Evolutionary conservation across 2,888 invertebrate species (phyloP), one percentile per base, ranked within the genome.

Genomic region (Eledona agricola): DNA sequence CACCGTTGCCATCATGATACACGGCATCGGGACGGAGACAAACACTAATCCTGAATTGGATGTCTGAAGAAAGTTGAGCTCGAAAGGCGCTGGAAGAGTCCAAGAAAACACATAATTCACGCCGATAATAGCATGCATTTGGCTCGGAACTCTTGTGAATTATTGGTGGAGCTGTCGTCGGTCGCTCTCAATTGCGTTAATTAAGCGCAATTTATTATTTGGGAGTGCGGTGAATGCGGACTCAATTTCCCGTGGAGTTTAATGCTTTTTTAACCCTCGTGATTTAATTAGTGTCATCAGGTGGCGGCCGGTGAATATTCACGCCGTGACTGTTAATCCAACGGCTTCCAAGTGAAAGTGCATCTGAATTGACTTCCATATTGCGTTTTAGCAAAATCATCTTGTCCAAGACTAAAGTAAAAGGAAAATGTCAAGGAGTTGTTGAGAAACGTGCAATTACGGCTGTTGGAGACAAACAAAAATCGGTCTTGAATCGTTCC

Each of bases 131-230:
- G 57, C 40, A 34, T 35, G 42, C 37, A 52, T 52, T 49, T 45
- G 15, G 10, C 37, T 25, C 34, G 52, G 49, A 37, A 37, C 26
- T 16, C 32, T n/a, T n/a, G 23, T 53, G 57, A 57, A 50, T 53
- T 53, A 57, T 53, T 38, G 35, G 42, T 10, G 45, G 34, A 49
- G 50, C 38, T 46, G 57, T 50, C 57, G 50, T 53, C 53, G 28
- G 53, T 57, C 50, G 49, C 51, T 42, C 49, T 29, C n/a, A n/a
- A n/a, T n/a, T n/a, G n/a, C n/a, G n/a, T n/a, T n/a, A n/a, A n/a
- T n/a, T n/a, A n/a, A n/a, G n/a, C n/a, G n/a, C n/a, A n/a, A n/a
- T n/a, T n/a, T n/a, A n/a, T n/a, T n/a, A n/a, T n/a, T n/a, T n/a
- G n/a, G n/a, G n/a, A n/a, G n/a, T n/a, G n/a, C n/a, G n/a, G n/a